Evolutionary conservation across 2,797 vertebrate species (phyloP).

Genomic region (Lycodopsis pacificus): DNA sequence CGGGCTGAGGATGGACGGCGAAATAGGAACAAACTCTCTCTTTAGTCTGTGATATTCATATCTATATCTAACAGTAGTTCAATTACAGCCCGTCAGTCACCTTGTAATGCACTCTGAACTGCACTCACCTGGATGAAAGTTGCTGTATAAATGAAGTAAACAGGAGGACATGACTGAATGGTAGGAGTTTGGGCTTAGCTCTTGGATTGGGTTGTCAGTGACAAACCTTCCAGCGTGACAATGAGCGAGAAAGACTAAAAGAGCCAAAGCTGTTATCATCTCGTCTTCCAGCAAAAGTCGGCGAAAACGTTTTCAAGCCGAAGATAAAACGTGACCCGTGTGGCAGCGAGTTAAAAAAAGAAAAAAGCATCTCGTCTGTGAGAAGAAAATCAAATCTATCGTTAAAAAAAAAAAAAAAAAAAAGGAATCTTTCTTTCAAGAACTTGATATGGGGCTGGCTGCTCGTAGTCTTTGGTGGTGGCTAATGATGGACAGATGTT

Average conservation of each 20-base stretch:
- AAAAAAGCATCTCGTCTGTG: neutral
- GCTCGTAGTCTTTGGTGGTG: neutral
- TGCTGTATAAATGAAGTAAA: neutral
- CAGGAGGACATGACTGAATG: too few species aligned
- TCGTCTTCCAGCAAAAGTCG: neutral
- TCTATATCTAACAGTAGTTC: neutral
- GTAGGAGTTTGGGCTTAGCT: neutral
- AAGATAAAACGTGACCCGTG: neutral
- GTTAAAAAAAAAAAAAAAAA: too few species aligned
- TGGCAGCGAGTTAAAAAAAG: neutral
- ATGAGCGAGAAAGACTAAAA: neutral
- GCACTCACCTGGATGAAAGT: neutral
- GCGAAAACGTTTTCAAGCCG: neutral
- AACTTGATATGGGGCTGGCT: neutral
- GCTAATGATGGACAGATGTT: neutral
- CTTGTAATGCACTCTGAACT: neutral
- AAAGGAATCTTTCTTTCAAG: neutral
- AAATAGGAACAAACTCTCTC: neutral
- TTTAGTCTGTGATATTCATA: neutral
- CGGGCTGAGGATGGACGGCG: neutral
- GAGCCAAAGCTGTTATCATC: neutral
- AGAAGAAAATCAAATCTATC: neutral
- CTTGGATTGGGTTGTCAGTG: neutral
- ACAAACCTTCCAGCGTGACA: neutral
- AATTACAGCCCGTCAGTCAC: neutral